phyloP scores from a whole-genome alignment of 2,113 vertebrate genomes.

The Ctenodactylus gundi region DNA sequence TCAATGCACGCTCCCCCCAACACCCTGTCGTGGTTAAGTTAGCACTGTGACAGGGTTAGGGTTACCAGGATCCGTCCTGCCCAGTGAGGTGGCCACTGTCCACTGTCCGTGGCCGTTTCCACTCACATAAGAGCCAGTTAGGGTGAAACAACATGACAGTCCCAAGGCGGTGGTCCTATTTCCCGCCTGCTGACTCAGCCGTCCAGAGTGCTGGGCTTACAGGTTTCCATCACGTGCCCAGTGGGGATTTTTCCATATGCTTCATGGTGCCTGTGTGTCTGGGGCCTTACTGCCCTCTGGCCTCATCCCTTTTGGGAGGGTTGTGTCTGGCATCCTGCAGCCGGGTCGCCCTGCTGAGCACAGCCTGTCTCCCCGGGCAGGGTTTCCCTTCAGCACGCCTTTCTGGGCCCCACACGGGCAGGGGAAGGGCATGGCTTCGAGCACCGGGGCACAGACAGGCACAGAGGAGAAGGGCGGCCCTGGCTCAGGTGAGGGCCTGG shows the following conservation, averaged over 20 bases:
- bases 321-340: too few relatives aligned
- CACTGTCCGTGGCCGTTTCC: not conserved
- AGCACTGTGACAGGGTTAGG: too few relatives aligned
- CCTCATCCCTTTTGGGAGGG: not conserved
- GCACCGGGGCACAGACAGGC: not conserved
- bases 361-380: slow-evolving; percentile 30
- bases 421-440: not conserved
- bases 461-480: not conserved
- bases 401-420: slow-evolving; percentile 56
- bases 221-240: not conserved
- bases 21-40: too few relatives aligned
- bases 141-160: not conserved
- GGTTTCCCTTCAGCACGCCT: slow-evolving; percentile 62
- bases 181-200: too few relatives aligned
- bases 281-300: not conserved
- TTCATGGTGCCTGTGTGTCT: too few relatives aligned
- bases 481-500: slow-evolving; percentile 2
- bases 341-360: too few relatives aligned
- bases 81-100: fast-evolving
- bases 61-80: not conserved
- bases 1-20: too few relatives aligned
- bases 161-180: too few relatives aligned
- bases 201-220: not conserved
- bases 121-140: not conserved
- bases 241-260: not conserved